Evolutionary conservation across 1,140 invertebrate genomes (phyloP), one percentile per base, ranked within the genome.

Genomic region (Sweltsa coloradensis): DNA sequence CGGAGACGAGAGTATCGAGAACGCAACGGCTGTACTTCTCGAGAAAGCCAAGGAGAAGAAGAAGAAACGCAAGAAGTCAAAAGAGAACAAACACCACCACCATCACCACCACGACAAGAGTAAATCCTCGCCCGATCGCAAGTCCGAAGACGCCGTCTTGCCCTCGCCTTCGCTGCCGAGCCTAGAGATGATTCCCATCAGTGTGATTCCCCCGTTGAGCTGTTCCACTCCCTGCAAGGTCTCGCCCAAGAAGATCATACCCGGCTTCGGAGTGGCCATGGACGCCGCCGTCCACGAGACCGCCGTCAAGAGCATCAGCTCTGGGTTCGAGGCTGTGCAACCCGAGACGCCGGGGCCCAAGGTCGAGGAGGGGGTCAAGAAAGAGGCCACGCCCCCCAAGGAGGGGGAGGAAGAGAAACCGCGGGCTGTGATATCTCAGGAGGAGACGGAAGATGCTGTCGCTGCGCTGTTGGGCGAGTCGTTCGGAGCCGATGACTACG

Each of bases 371-470:
- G n/a, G n/a, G n/a, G n/a, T 25, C 11, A 52, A 47, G 37, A 51
- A 41, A 24, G 37, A 47, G 11, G 42, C n/a, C n/a, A n/a, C n/a
- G n/a, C n/a, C n/a, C n/a, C 25, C 46, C n/a, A 47, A 47, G 21
- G 23, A 27, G 13, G 46, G 78, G 55, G 55, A 67, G 1, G 81
- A 82, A 50, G 83, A 88, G 51, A 88, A 88, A 57, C 81, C 83
- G 1, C 70, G 86, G 34, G 81, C 85, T 1, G 74, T 86, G 0
- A 91, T 91, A 53, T 91, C 87, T 1, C 47, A 91, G 65, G 88
- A 91, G 68, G 88, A 93, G 67, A 93, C 89, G 0, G 87, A 89
- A 59, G 88, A 90, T 64, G 89, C 89, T 0, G 88, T 93, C 0
- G 88, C 88, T 2, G 88, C 87, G 5, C 62, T 93, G 4, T 61